Evolutionary conservation across 2,797 vertebrate genomes (phyloP), one percentile per base, ranked within the genome.

Genomic region (Cuculus canorus): DNA sequence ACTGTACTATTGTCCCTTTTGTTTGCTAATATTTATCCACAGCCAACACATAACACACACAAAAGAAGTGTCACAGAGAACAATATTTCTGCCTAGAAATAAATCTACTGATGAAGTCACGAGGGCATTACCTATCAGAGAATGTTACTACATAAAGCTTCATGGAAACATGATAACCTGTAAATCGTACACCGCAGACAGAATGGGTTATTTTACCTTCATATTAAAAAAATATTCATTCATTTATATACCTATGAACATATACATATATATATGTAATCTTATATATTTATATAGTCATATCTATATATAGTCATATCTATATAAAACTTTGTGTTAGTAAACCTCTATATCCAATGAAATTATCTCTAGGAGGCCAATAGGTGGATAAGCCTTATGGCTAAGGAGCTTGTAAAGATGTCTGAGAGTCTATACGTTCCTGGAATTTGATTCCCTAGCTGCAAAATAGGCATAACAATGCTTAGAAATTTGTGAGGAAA

Each of bases 31-130:
- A 65, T 61, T 75, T 35, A 64, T 68, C 39, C 23, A 71, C 5
- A 52, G 4, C 6, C 6, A 11, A 2, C 12, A 3, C 5, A 39
- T 13, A 12, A 25, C 2, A 32, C 4, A 41, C 25, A 30, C 17
- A 39, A 41, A 59, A 73, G 4, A n/a, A 81, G 28, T 10, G 21
- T 60, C 48, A 86, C 4, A 33, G 23, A 59, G 12, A 70, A 47
- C 17, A 78, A 45, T 3, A 1, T 18, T 83, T 75, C 15, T 39
- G 8, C 12, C 73, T 61, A 61, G 10, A 66, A 77, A 79, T 79
- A 56, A n/a, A 56, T 10, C 11, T 45, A 69, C 73, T 45, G 10
- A 33, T 47, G 37, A 68, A 85, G 7, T 11, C 39, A 57, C 3
- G 5, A 73, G 5, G 24, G 66, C 5, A 37, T 75, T 63, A 35